These are phyloP conservation scores for Apteryx mantelli DNA, from an alignment of 2,113 vertebrate species.

Conservation along the genomic window DNA sequence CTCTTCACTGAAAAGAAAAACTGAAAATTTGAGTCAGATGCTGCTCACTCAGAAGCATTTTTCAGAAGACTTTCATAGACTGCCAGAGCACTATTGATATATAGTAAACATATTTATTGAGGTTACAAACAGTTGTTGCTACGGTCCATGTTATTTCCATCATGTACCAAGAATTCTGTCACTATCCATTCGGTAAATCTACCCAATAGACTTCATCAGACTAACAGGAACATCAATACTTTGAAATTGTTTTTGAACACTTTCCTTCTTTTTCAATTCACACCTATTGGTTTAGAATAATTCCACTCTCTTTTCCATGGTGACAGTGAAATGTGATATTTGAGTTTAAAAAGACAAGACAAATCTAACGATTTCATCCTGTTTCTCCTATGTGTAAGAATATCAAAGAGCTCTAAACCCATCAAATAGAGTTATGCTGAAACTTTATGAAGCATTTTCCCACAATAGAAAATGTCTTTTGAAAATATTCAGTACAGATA, in stretches of 20 bases:
- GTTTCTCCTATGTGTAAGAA: neutral
- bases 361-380: neutral
- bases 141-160: neutral
- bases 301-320: neutral
- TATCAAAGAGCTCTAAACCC: neutral
- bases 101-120: neutral
- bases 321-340: neutral
- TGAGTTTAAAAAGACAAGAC: neutral
- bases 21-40: neutral
- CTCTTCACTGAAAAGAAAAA: neutral
- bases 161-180: neutral
- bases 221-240: slow-evolving; percentile 17
- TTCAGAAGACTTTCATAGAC: neutral
- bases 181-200: neutral
- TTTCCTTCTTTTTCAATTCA: neutral
- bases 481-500: neutral
- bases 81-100: neutral
- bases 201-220: neutral
- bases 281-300: neutral
- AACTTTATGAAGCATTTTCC: neutral
- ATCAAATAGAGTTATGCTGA: neutral
- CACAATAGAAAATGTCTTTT: neutral
- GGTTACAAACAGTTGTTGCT: neutral
- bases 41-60: neutral
- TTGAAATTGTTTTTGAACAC: neutral